A percentile compares a stretch with the other conserved stretches of the same genome.
Evolutionary conservation across 2,888 invertebrate genomes (phyloP).

Genomic region (Gisinianus flammeolus): DNA sequence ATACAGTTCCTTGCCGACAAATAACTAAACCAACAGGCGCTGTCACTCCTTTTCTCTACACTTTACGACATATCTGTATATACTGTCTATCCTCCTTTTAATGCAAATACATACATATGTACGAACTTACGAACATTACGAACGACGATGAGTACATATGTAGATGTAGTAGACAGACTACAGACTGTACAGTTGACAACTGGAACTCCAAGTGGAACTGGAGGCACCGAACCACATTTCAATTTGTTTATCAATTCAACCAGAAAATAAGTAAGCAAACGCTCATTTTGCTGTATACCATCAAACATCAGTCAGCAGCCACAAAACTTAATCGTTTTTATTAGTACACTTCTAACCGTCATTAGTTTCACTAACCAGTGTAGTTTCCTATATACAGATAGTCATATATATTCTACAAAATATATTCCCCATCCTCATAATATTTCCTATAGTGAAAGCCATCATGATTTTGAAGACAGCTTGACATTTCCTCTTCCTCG

Average conservation of each 20-base stretch:
- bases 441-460: too few relatives aligned
- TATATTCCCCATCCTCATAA: too few relatives aligned
- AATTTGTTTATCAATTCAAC: constrained; percentile 50
- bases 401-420: too few relatives aligned
- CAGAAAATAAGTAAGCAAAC: constrained; percentile 47
- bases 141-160: background rate
- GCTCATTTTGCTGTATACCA: constrained; percentile 40
- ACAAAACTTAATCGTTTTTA: constrained; percentile 37
- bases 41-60: background rate
- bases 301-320: background rate
- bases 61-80: too few relatives aligned
- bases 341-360: constrained; percentile 20
- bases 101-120: background rate
- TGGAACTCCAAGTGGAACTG: constrained; percentile 17
- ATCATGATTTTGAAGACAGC: too few relatives aligned
- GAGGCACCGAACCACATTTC: constrained; percentile 38
- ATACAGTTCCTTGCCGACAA: too few relatives aligned
- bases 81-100: background rate
- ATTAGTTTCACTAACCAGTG: constrained; percentile 17
- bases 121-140: background rate
- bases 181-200: constrained; percentile 11
- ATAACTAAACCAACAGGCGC: background rate
- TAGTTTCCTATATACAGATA: background rate
- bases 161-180: background rate
- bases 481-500: too few relatives aligned